A percentile compares a stretch with the other conserved stretches of the same genome.
phyloP scores from a whole-genome alignment of 2,797 vertebrate species.

The Neomorphus geoffroyi region DNA sequence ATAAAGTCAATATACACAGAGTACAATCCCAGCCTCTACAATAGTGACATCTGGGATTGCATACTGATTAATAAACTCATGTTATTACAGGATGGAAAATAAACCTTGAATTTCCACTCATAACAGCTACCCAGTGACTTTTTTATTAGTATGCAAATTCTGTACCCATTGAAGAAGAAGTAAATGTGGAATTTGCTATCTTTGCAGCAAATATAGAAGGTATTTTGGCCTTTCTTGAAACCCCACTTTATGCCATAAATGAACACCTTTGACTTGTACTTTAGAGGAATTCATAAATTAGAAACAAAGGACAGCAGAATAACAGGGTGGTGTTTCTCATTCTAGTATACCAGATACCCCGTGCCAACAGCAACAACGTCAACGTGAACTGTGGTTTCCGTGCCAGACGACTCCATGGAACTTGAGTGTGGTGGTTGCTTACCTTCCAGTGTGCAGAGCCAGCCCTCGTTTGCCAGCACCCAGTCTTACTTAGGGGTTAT shows the following conservation, averaged over 20 bases:
- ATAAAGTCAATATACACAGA: background rate
- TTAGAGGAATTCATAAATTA: slow-evolving; percentile 14
- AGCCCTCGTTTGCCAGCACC: background rate
- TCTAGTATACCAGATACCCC: background rate
- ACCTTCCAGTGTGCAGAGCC: background rate
- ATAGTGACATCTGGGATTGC: background rate
- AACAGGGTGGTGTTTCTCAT: slow-evolving; percentile 29
- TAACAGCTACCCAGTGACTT: background rate
- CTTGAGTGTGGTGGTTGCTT: accelerated
- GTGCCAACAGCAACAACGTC: slow-evolving; percentile 31
- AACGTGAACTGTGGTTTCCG: background rate
- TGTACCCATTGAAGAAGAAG: background rate
- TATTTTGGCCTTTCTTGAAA: background rate
- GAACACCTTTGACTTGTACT: slow-evolving; percentile 12
- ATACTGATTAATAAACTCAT: background rate
- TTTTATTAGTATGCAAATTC: background rate
- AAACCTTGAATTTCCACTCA: background rate
- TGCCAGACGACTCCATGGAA: background rate
- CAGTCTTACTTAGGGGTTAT: background rate
- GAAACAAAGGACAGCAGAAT: slow-evolving; percentile 17
- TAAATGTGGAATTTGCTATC: background rate
- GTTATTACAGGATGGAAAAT: background rate
- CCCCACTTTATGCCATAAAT: background rate
- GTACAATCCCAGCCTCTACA: background rate
- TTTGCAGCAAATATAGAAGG: background rate